Evolutionary conservation across 1,140 invertebrate species (phyloP), one percentile per base, ranked within the genome.

Genomic region (Luehdorfia chinensis): DNA sequence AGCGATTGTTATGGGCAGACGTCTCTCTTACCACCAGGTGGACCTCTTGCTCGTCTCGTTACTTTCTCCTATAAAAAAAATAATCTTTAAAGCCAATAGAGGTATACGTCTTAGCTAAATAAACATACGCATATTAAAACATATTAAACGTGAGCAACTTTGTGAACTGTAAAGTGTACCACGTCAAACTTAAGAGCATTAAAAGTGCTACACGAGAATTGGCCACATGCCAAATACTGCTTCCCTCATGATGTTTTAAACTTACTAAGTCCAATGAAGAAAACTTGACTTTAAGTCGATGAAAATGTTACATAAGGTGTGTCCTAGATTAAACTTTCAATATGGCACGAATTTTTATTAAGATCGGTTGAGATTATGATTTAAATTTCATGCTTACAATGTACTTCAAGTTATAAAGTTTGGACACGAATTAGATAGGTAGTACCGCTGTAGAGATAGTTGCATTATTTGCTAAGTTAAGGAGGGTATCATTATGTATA

Each of bases 121-220:
- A 43, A 43, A 43, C 25, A n/a, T n/a, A n/a, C n/a, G n/a, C n/a
- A n/a, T n/a, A n/a, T n/a, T n/a, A n/a, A n/a, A n/a, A n/a, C n/a
- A 43, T 43, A 25, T 41, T 27, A 43, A 43, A 43, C 28, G 23
- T 43, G 39, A 8, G 39, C 25, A 15, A 15, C 39, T 23, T 2
- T 43, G 39, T 43, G 15, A 43, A 30, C 13, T 43, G 39, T 43
- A 16, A 31, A 31, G 28, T 31, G 39, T 27, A 43, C 14, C 39
- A 30, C 39, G 25, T 43, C 39, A 30, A 43, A 28, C 39, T 43
- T 43, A 30, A 43, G 39, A 43, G 37, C 23, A 41, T 41, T 41
- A 41, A 41, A 41, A 41, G 39, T 43, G 39, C 23, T 30, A 43
- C 39, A 28, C 28, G 39, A 28, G 14, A 43, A 43, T 16, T 43